Evolutionary conservation across 2,113 vertebrate genomes (phyloP), one percentile per base, ranked within the genome.

Genomic region (Dicaeum eximium): DNA sequence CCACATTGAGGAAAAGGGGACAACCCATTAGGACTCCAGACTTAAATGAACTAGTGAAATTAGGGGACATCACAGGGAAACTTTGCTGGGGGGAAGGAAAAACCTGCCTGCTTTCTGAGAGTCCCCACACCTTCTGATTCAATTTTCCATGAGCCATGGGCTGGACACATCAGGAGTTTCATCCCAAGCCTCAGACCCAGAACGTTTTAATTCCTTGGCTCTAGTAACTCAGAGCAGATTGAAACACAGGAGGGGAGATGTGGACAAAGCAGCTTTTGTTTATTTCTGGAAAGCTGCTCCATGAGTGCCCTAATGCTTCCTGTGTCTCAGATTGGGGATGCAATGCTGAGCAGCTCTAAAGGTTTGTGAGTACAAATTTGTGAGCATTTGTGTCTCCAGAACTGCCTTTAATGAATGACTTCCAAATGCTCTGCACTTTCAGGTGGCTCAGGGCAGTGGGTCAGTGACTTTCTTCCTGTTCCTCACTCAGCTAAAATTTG

Each of bases 191-290:
- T 44, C 71, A 70, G 38, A 82, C 66, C 17, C 35, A 58, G 35
- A n/a, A 24, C 88, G 25, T 77, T 95, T 78, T 77, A 88, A 62
- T 86, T 95, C 92, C 79, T 94, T 93, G 87, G 93, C 90, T 88
- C 9, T 54, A 11, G 40, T 83, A 92, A 62, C 30, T 82, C 31
- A 15, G 81, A 78, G 60, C 92, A 95, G 94, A 95, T 90, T 94
- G 94, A 92, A 90, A 73, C 85, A 94, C 88, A 80, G 82, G 81
- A 83, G 92, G 81, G 44, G 72, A 86, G 54, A 88, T 82, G 40
- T 67, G 93, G 93, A 95, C 92, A 94, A 70, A 95, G 44, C 85
- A 92, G 81, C 11, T 12, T 66, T 90, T 96, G 56, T 92, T 97
- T 95, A 66, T 88, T 93, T 95, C 84, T 85, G 57, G 45, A 89